These are phyloP conservation scores for Drosophila prolongata DNA, from an alignment of 2,888 invertebrate species.

Conservation along the genomic window DNA sequence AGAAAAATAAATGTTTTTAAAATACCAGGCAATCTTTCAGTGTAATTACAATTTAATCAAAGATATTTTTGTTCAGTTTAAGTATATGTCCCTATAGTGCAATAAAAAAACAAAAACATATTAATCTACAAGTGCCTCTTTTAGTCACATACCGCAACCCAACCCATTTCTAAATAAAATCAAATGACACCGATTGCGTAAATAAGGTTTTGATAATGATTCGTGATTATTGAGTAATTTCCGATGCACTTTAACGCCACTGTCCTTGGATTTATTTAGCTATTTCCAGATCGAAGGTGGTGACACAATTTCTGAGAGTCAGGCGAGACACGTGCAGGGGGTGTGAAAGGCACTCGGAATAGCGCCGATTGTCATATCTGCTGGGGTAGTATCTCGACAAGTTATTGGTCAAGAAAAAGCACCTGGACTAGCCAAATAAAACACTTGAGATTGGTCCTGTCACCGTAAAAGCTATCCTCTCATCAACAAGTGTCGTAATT, in stretches of 20 bases:
- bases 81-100: neutral
- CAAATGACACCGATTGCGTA: slow-evolving; percentile 4
- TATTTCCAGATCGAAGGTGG: slow-evolving; percentile 22
- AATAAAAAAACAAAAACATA: neutral
- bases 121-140: neutral
- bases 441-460: slow-evolving; percentile 14
- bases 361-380: slow-evolving; percentile 31
- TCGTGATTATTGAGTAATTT: slow-evolving; percentile 41
- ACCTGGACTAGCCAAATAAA: slow-evolving; percentile 15
- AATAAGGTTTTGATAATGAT: slow-evolving; percentile 13
- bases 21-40: no score
- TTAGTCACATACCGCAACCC: neutral
- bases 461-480: neutral
- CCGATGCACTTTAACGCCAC: slow-evolving; percentile 33
- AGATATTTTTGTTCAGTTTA: no score
- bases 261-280: slow-evolving; percentile 25
- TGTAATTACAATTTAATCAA: no score
- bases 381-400: slow-evolving; percentile 25
- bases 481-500: neutral
- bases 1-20: no score
- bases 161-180: neutral
- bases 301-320: slow-evolving; percentile 25
- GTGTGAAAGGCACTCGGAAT: slow-evolving; percentile 11
- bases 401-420: slow-evolving; percentile 19
- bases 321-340: slow-evolving; percentile 24